Base-by-base conservation (phyloP, 1,140 invertebrate species). In the Pseudomyrmex cubaensis region DNA sequence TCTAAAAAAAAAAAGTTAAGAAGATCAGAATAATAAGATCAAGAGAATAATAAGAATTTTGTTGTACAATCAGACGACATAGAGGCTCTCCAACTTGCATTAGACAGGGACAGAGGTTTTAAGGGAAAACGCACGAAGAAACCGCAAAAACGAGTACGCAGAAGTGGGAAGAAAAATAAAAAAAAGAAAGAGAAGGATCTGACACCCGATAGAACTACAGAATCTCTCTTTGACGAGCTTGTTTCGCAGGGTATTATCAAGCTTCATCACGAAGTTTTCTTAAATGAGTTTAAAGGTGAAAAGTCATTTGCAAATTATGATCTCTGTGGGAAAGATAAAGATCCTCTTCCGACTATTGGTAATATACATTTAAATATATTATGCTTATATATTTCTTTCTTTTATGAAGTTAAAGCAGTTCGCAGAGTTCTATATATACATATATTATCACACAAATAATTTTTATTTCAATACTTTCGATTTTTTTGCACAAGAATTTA, bases 101-200 rank as follows among this genome's bases (percentile, higher is more conserved):
- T 97, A 15, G 97, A 97, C 88, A 95, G 96, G 89, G 97, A 98
- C 88, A 95, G 95, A 92, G 96, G 96, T 17, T 93, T 95, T 77
- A 97, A 97, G 93, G 96, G 97, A 0, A 98, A 98, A 94, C 97
- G 97, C 87, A 91, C 94, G 7, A 97, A 97, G 90, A 98, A 97
- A 94, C 96, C 96, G 89, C 98, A 97, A 92, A 97, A 97, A 92
- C 96, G 96, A 95, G 95, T 97, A 22, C 95, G 97, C 25, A 95
- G 97, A 8, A 96, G 97, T 74, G 97, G 97, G 22, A 98, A 97
- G 91, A 98, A 97, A 84, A 96, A 96, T 87, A 98, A 98, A 93
- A 98, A 98, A 91, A 98, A 98, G 91, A 99, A 98, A 93, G 98
- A 99, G 90, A 99, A 99, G 93, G 98, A 99, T 95, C 94, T 99